These are phyloP conservation scores for Atta cephalotes DNA, from an alignment of 1,140 invertebrate genomes.

Conservation along the genomic window DNA sequence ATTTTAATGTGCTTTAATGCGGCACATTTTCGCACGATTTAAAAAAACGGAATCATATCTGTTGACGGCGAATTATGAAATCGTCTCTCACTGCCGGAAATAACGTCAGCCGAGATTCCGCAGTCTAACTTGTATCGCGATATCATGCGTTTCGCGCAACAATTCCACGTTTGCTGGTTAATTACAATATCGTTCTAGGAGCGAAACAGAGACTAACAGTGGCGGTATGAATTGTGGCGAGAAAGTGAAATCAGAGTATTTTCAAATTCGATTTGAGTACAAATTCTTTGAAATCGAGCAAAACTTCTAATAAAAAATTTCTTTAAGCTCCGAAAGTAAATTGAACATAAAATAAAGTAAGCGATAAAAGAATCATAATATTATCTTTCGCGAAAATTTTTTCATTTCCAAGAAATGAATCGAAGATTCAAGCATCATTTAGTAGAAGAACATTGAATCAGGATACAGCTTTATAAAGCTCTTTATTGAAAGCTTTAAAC, in stretches of 20 bases:
- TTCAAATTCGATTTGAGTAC: neutral
- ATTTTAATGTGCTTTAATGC: constrained; percentile 71
- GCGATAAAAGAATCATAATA: neutral
- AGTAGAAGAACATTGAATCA: neutral
- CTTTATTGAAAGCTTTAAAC: constrained; percentile 15
- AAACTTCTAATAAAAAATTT: neutral
- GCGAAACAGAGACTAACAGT: neutral
- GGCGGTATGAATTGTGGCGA: neutral
- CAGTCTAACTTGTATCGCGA: constrained; percentile 1
- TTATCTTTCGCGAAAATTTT: neutral
- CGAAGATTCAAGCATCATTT: neutral
- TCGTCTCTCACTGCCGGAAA: constrained; percentile 36
- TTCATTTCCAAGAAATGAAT: neutral
- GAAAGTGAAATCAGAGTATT: neutral
- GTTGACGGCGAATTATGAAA: constrained; percentile 67
- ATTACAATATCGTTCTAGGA: constrained; percentile 55
- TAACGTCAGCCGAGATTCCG: constrained; percentile 61
- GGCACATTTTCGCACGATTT: constrained; percentile 62
- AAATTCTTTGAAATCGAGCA: neutral
- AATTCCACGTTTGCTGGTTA: constrained; percentile 9
- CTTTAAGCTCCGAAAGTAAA: neutral
- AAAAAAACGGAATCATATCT: constrained; percentile 71
- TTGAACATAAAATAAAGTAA: neutral
- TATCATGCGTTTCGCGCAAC: constrained; percentile 41
- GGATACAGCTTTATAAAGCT: neutral